A percentile compares a stretch with the other conserved stretches of the same genome.
These are phyloP conservation scores for Melanotaenia parkinsoni DNA, from an alignment of 2,797 vertebrate species.

Conservation along the genomic window DNA sequence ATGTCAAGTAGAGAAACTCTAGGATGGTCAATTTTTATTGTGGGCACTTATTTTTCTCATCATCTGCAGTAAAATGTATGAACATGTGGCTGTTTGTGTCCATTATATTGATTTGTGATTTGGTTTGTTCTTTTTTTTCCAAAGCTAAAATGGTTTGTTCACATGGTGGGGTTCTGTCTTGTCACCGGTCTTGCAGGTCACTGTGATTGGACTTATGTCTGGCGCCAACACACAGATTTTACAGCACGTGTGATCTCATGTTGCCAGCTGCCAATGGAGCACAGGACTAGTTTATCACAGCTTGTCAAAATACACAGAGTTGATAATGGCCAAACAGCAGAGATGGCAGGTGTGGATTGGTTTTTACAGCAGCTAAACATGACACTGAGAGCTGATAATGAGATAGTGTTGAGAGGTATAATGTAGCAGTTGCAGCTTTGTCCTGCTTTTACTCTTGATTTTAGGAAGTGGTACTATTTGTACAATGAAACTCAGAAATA, in stretches of 20 bases:
- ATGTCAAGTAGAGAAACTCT: neutral
- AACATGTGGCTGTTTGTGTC: neutral
- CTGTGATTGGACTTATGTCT: conserved; percentile 29
- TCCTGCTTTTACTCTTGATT: neutral
- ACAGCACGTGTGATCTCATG: conserved; percentile 19
- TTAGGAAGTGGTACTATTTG: neutral
- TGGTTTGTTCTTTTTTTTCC: neutral
- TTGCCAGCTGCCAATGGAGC: conserved; percentile 35
- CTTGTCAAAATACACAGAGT: conserved; percentile 62
- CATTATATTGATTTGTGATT: neutral
- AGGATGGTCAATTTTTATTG: neutral
- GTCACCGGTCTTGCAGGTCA: conserved; percentile 28
- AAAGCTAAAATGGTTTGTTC: conserved; percentile 1
- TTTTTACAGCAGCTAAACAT: conserved; percentile 64
- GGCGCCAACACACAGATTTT: conserved; percentile 33
- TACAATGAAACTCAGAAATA: neutral
- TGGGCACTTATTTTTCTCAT: neutral
- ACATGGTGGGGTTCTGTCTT: neutral
- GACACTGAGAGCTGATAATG: conserved; percentile 62
- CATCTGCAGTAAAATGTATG: neutral
- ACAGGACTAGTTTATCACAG: conserved; percentile 41
- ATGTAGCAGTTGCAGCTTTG: conserved; percentile 15
- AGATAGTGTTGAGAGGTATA: conserved; percentile 24
- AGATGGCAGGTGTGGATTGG: conserved; percentile 60
- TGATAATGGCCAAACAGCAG: conserved; percentile 58